Evolutionary conservation across 2,113 vertebrate genomes (phyloP).

Genomic region (Perognathus longimembris): DNA sequence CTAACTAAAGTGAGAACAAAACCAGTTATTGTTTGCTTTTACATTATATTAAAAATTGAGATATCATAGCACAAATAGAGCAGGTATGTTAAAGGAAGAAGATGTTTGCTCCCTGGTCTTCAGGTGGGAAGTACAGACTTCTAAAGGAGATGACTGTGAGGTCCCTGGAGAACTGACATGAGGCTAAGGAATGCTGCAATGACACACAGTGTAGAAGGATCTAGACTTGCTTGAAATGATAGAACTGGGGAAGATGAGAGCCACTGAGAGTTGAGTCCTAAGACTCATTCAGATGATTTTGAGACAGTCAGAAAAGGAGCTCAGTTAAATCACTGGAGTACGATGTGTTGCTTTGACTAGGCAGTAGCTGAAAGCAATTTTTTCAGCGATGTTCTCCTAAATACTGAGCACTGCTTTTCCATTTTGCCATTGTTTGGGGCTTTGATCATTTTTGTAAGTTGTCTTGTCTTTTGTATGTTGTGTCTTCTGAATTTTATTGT

Average conservation of each 20-base stretch:
- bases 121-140: neutral
- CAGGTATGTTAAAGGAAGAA: neutral
- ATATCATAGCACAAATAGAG: neutral
- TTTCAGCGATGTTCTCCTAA: neutral
- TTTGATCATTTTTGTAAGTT: neutral
- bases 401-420: neutral
- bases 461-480: too few relatives aligned
- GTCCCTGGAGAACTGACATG: neutral
- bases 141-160: neutral
- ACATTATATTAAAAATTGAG: neutral
- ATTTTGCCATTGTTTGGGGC: neutral
- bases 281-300: neutral
- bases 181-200: neutral
- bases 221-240: neutral
- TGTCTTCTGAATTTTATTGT: neutral
- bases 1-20: neutral
- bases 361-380: neutral
- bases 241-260: neutral
- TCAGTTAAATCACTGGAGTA: neutral
- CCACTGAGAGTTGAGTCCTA: neutral
- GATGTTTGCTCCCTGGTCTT: neutral
- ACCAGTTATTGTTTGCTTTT: neutral
- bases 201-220: neutral
- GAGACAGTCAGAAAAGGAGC: neutral
- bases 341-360: neutral